A percentile compares a stretch with the other conserved stretches of the same genome.
Conservation (phyloP, 2,888 invertebrate genomes). For the Andrena marginata region DNA sequence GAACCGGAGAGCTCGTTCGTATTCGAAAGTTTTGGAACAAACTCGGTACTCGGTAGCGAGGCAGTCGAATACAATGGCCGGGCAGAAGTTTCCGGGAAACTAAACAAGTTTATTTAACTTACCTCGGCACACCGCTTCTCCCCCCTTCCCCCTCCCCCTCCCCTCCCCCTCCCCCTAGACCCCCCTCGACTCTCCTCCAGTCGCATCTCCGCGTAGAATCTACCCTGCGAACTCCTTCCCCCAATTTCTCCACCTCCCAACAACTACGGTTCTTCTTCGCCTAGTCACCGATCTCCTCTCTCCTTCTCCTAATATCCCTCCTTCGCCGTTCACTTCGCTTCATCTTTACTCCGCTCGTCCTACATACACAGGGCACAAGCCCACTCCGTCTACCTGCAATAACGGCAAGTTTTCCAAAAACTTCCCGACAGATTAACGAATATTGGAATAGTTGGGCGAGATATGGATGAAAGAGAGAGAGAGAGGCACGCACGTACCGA, state of each 20-base stretch:
- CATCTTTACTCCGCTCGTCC: constrained; percentile 41
- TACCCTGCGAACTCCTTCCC: constrained; percentile 47
- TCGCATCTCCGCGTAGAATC: constrained; percentile 45
- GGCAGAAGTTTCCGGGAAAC: constrained; percentile 81
- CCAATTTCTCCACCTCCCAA: constrained; percentile 29
- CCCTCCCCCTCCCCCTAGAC: constrained; percentile 20
- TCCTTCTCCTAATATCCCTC: constrained; percentile 45
- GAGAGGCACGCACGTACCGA: constrained; percentile 9
- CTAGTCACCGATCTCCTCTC: constrained; percentile 22
- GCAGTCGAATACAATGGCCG: constrained; percentile 82
- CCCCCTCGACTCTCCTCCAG: constrained; percentile 45
- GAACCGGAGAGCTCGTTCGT: constrained; percentile 79
- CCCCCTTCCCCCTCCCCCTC: constrained; percentile 51
- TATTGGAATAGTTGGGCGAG: constrained; percentile 81
- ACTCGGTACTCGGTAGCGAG: constrained; percentile 76
- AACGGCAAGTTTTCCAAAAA: constrained; percentile 80
- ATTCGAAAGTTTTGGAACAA: constrained; percentile 80
- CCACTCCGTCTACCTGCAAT: constrained; percentile 77
- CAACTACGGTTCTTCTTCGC: constrained; percentile 42
- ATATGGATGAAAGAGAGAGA: constrained; percentile 73
- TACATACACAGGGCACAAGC: constrained; percentile 52
- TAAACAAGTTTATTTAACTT: constrained; percentile 85
- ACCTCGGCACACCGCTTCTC: constrained; percentile 73
- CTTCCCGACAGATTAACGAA: constrained; percentile 82
- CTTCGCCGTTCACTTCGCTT: constrained; percentile 26